A percentile compares a stretch with the other conserved stretches of the same genome.
phyloP scores from a whole-genome alignment of 2,797 vertebrate genomes.

The Micromesistius poutassou region DNA sequence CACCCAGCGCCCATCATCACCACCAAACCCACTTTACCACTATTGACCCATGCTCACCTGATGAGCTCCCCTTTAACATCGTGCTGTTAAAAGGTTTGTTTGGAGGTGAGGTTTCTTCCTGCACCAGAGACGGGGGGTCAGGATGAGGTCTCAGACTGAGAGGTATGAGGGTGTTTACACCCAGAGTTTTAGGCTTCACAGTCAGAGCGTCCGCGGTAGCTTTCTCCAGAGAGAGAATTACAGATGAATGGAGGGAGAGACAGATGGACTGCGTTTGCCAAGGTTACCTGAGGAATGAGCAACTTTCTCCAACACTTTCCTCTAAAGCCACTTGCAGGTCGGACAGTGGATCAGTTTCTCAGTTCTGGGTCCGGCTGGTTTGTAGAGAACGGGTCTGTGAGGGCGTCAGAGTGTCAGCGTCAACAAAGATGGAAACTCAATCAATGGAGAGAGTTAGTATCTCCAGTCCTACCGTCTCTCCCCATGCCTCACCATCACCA shows the following conservation, averaged over 20 bases:
- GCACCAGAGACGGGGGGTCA: background rate
- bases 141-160: background rate
- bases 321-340: background rate
- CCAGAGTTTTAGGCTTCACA: background rate
- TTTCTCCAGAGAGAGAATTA: background rate
- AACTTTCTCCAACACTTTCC: constrained; percentile 5
- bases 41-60: too few species aligned
- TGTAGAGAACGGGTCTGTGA: background rate
- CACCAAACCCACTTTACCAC: background rate
- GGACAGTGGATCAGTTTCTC: background rate
- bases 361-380: background rate
- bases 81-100: background rate
- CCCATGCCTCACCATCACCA: background rate
- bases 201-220: background rate
- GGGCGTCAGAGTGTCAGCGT: background rate
- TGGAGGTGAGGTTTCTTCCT: background rate
- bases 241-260: constrained; percentile 9
- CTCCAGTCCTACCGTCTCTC: background rate
- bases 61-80: background rate
- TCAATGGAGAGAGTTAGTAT: background rate
- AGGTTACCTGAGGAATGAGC: constrained; percentile 16
- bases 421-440: background rate
- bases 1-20: too few species aligned
- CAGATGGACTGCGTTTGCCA: constrained; percentile 29
- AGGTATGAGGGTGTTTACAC: background rate